phyloP scores from a whole-genome alignment of 2,888 invertebrate genomes.

The Panorpa germanica region DNA sequence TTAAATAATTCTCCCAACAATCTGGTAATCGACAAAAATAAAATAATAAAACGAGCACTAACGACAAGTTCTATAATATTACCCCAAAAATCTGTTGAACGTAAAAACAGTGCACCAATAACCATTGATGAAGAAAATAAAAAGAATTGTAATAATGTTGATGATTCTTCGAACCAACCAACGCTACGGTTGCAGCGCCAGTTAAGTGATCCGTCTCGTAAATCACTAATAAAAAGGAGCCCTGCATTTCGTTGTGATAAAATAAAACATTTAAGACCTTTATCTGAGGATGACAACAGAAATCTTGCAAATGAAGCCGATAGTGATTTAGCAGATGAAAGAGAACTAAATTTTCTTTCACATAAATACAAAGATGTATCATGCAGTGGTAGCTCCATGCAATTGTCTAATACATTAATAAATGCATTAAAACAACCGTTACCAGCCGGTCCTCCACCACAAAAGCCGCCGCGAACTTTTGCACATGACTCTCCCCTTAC shows the following conservation, averaged over 20 bases:
- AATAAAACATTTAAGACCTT: slow-evolving; percentile 11
- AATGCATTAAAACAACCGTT: slow-evolving; percentile 45
- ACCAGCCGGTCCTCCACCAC: slow-evolving; percentile 51
- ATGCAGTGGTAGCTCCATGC: slow-evolving; percentile 4
- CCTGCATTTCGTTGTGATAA: slow-evolving; percentile 34
- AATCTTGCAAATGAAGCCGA: slow-evolving; percentile 12
- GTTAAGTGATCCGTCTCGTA: slow-evolving; percentile 26
- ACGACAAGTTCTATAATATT: too few species aligned
- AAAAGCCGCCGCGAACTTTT: slow-evolving; percentile 54
- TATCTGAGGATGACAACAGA: slow-evolving; percentile 14
- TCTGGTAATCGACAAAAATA: too few species aligned
- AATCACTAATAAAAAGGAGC: slow-evolving; percentile 29
- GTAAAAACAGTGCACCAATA: too few species aligned
- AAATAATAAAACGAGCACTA: too few species aligned
- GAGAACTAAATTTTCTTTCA: slow-evolving; percentile 4
- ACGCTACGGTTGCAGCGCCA: too few species aligned
- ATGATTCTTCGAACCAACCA: too few species aligned
- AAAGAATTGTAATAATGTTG: too few species aligned
- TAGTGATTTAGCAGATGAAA: slow-evolving; percentile 6
- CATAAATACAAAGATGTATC: slow-evolving; percentile 1
- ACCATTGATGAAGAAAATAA: too few species aligned
- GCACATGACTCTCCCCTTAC: too few species aligned
- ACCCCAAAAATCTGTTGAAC: too few species aligned
- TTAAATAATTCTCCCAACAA: too few species aligned
- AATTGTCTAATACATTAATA: slow-evolving; percentile 34